Conservation (phyloP, 2,888 invertebrate species). For the Latheticus oryzae region DNA sequence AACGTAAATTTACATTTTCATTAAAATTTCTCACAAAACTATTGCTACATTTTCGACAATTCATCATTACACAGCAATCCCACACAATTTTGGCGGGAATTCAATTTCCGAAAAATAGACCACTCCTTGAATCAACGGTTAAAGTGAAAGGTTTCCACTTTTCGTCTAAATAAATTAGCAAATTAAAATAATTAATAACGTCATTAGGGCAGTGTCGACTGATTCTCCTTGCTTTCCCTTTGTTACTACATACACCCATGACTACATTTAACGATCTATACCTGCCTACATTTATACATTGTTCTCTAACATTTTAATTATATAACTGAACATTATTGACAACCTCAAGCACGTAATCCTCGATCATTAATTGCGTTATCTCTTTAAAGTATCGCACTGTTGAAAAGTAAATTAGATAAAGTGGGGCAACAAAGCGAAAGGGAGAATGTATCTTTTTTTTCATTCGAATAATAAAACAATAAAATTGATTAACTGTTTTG, state of each 20-base stretch:
- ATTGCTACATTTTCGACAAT: too few species aligned
- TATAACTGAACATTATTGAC: conserved; percentile 12
- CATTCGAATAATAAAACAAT: too few species aligned
- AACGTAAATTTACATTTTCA: too few species aligned
- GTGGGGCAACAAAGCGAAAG: conserved; percentile 13
- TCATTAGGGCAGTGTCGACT: conserved; percentile 4
- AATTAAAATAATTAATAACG: conserved; percentile 8
- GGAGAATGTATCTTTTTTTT: too few species aligned
- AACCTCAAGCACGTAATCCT: conserved; percentile 19
- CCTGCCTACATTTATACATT: conserved; percentile 12
- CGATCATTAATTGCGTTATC: conserved; percentile 24
- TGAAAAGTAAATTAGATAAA: conserved; percentile 12
- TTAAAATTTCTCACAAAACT: too few species aligned
- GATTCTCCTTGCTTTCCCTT: conserved; percentile 18
- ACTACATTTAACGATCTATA: conserved; percentile 14
- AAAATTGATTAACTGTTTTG: too few species aligned
- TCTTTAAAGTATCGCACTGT: conserved; percentile 6
- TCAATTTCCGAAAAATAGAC: too few species aligned
- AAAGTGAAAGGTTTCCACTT: conserved; percentile 24
- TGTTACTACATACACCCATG: conserved; percentile 13
- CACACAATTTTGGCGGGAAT: conserved; percentile 15
- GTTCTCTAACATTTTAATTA: conserved; percentile 10
- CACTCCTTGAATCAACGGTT: too few species aligned
- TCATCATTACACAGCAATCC: too few species aligned
- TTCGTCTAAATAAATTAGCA: conserved; percentile 2